phyloP scores from a whole-genome alignment of 1,140 invertebrate species.

The Catajapyx aquilonaris region DNA sequence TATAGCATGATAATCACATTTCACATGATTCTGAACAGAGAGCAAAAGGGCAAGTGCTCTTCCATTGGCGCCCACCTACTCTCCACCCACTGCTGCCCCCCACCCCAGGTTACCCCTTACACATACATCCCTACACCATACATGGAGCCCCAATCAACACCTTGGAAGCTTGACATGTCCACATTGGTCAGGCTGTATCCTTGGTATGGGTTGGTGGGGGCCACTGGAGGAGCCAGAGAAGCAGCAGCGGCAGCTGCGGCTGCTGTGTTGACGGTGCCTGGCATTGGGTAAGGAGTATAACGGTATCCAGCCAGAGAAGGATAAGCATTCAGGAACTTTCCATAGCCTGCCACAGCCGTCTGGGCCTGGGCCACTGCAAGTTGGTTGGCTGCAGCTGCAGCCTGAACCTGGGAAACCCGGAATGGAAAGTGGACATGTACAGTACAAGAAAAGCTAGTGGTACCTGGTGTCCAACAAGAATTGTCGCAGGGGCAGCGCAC shows the following conservation, averaged over 20 bases:
- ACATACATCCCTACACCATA: slow-evolving; percentile 81
- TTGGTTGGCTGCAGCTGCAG: slow-evolving; percentile 14
- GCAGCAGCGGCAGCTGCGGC: slow-evolving; percentile 30
- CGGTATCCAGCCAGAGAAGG: slow-evolving; percentile 40
- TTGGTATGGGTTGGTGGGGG: slow-evolving; percentile 46
- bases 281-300: slow-evolving; percentile 45
- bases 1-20: not conserved
- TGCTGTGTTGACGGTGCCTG: slow-evolving; percentile 30
- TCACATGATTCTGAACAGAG: slow-evolving; percentile 1
- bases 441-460: not conserved
- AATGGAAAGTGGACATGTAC: not conserved
- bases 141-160: slow-evolving; percentile 72
- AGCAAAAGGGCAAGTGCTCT: too few species aligned
- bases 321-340: slow-evolving; percentile 43
- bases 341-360: slow-evolving; percentile 37
- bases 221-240: slow-evolving; percentile 10
- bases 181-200: slow-evolving; percentile 64
- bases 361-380: slow-evolving; percentile 32
- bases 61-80: too few species aligned
- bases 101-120: too few species aligned
- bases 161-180: slow-evolving; percentile 76
- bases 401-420: not conserved
- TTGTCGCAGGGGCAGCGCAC: too few species aligned
- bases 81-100: too few species aligned
- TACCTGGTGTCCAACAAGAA: too few species aligned